Percentiles rank a stretch among this genome's conserved stretches.
Conservation (phyloP, 2,888 invertebrate species). For the Endomychus coccineus region DNA sequence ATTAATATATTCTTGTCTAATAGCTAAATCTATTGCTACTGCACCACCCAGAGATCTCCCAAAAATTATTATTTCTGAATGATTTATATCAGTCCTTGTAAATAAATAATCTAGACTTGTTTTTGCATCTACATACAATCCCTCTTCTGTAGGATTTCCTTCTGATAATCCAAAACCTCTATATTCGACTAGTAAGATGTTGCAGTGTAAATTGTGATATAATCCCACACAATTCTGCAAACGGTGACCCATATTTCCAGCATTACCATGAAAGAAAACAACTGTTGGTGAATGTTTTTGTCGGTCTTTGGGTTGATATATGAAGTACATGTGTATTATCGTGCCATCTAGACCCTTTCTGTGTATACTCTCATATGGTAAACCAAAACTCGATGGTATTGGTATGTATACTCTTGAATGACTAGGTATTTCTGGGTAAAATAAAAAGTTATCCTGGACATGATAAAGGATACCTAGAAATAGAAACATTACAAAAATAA, state of each 20-base stretch:
- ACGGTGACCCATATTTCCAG: constrained; percentile 93
- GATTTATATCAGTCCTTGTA: constrained; percentile 76
- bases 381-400: constrained; percentile 74
- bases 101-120: constrained; percentile 79
- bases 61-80: constrained; percentile 77
- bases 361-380: constrained; percentile 79
- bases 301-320: constrained; percentile 63
- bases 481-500: too few species aligned
- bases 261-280: constrained; percentile 92
- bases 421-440: constrained; percentile 82
- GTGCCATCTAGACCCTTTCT: constrained; percentile 70
- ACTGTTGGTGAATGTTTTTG: constrained; percentile 71
- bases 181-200: constrained; percentile 89
- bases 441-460: constrained; percentile 78
- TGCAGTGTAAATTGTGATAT: constrained; percentile 73
- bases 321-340: constrained; percentile 73
- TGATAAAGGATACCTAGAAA: constrained; percentile 71
- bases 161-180: constrained; percentile 90
- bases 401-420: constrained; percentile 85
- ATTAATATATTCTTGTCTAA: constrained; percentile 65
- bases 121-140: constrained; percentile 80
- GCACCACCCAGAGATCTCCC: constrained; percentile 90
- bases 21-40: constrained; percentile 80
- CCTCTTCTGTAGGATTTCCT: constrained; percentile 79
- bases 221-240: constrained; percentile 83